These are phyloP conservation scores for Lycocerus yunnanus DNA, from an alignment of 2,888 invertebrate species.

Conservation along the genomic window DNA sequence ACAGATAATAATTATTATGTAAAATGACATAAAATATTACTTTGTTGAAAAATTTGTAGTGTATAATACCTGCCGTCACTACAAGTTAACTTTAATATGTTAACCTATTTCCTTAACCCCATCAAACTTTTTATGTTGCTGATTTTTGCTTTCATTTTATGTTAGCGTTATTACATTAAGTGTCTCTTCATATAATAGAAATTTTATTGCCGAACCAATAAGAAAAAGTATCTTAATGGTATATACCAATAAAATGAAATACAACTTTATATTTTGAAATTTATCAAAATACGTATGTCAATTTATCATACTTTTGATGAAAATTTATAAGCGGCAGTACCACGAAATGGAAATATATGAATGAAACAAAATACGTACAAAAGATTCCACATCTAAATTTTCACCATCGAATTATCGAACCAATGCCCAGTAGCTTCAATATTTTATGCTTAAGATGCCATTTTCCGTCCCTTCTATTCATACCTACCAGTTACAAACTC, in stretches of 20 bases:
- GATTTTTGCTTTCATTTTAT: not conserved
- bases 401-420: conserved; percentile 26
- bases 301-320: conserved; percentile 3
- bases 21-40: too few species aligned
- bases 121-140: not conserved
- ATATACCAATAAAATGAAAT: not conserved
- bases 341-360: conserved; percentile 9
- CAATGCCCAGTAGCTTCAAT: conserved; percentile 20
- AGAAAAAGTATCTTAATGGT: not conserved
- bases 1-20: too few species aligned
- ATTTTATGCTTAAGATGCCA: conserved; percentile 29
- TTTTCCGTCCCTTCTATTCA: conserved; percentile 31
- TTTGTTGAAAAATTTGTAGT: not conserved
- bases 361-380: conserved; percentile 13
- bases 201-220: not conserved
- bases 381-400: conserved; percentile 19
- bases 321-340: not conserved
- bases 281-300: not conserved
- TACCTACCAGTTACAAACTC: conserved; percentile 25
- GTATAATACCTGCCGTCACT: not conserved
- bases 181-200: not conserved
- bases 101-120: not conserved
- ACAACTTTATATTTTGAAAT: not conserved
- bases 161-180: not conserved
- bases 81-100: not conserved